Evolutionary conservation across 2,888 invertebrate genomes (phyloP).

Genomic region (Linnaemya tessellans): DNA sequence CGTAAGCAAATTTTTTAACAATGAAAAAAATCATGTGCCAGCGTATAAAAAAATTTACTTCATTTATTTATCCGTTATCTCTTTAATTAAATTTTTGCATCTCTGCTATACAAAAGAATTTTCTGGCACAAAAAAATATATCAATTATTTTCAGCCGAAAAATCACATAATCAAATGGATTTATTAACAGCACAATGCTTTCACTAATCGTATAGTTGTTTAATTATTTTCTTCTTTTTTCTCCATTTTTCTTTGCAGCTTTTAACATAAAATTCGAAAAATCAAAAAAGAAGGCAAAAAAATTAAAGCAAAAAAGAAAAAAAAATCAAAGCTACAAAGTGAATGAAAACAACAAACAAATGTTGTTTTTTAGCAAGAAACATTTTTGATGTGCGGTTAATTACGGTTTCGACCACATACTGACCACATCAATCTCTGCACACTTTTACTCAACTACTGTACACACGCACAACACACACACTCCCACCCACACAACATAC

Average conservation of each 20-base stretch:
- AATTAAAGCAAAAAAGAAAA: background rate
- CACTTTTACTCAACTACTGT: conserved; percentile 21
- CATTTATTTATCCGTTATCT: background rate
- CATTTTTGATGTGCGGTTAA: conserved; percentile 69
- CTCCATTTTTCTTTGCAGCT: conserved; percentile 56
- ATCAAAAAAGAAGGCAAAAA: background rate
- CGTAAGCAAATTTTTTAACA: no score
- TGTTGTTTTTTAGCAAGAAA: conserved; percentile 63
- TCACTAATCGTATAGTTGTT: background rate
- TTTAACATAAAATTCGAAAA: conserved; percentile 45
- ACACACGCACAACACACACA: conserved; percentile 39
- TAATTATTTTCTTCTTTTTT: background rate
- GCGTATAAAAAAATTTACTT: background rate
- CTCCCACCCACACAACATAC: background rate
- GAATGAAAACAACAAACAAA: conserved; percentile 52
- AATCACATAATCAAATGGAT: background rate
- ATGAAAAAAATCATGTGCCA: background rate
- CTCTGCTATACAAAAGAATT: background rate
- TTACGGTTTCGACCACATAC: conserved; percentile 64
- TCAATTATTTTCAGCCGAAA: background rate
- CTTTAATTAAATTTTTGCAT: background rate
- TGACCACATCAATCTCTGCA: conserved; percentile 66
- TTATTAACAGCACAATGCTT: background rate
- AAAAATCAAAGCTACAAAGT: conserved; percentile 12
- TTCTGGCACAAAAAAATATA: background rate